Conservation (phyloP, 2,113 vertebrate genomes). For the Ancistrus triradiatus region DNA sequence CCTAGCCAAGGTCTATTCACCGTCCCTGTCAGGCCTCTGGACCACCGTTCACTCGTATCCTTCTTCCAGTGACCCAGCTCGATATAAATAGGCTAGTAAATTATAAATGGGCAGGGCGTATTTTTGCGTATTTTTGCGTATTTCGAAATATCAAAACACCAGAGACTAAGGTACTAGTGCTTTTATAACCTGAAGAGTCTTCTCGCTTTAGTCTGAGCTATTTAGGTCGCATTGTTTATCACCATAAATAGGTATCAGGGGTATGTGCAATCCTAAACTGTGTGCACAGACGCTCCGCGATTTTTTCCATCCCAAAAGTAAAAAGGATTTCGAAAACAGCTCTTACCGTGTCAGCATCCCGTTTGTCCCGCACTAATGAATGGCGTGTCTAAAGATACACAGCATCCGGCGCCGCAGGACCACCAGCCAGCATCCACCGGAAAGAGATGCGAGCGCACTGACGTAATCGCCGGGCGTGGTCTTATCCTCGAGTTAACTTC, state of each 20-base stretch:
- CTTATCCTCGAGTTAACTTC: not conserved
- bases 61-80: conserved; percentile 51
- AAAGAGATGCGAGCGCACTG: conserved; percentile 67
- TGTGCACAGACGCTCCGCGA: no score
- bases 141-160: no score
- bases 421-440: conserved; percentile 50
- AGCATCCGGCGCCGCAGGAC: conserved; percentile 53
- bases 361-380: conserved; percentile 53
- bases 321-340: not conserved
- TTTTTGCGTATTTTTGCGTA: no score
- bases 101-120: no score
- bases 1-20: not conserved
- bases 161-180: no score
- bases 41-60: conserved; percentile 26
- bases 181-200: no score
- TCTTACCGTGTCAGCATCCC: conserved; percentile 43
- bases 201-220: no score
- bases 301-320: no score
- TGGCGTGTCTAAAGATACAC: conserved; percentile 43
- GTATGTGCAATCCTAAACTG: not conserved
- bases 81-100: no score
- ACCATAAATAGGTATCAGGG: not conserved
- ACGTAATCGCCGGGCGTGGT: conserved; percentile 62
- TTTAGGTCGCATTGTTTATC: conserved; percentile 9
- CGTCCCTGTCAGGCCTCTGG: not conserved